A percentile compares a stretch with the other conserved stretches of the same genome.
These are phyloP conservation scores for Pardosa pseudoannulata DNA, from an alignment of 2,888 invertebrate genomes.

Conservation along the genomic window DNA sequence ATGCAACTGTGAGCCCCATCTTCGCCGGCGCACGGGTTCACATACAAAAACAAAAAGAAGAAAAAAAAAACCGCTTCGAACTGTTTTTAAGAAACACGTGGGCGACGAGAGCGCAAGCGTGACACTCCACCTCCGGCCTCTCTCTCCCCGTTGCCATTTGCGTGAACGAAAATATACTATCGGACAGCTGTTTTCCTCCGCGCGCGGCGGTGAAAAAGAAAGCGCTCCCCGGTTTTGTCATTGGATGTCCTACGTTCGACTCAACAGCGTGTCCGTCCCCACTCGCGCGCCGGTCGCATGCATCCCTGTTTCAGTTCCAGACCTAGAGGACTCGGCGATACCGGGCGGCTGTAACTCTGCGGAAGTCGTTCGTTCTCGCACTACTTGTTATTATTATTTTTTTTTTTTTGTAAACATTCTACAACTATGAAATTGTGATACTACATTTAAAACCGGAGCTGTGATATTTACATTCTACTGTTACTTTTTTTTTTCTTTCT, in stretches of 20 bases:
- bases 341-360: neutral
- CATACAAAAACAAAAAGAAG: slow-evolving; percentile 17
- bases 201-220: slow-evolving; percentile 27
- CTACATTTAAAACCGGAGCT: slow-evolving; percentile 22
- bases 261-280: slow-evolving; percentile 36
- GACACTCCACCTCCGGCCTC: slow-evolving; percentile 38
- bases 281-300: slow-evolving; percentile 37
- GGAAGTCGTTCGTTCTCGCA: neutral
- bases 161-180: slow-evolving; percentile 64
- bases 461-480: slow-evolving; percentile 39
- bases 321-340: neutral
- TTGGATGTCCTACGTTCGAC: slow-evolving; percentile 65
- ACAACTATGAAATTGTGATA: too few species aligned
- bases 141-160: slow-evolving; percentile 29
- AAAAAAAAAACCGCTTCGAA: slow-evolving; percentile 39
- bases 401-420: neutral
- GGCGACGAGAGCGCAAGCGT: slow-evolving; percentile 55
- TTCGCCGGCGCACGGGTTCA: too few species aligned
- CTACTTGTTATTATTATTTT: neutral
- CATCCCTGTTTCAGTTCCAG: neutral
- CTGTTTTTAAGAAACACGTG: slow-evolving; percentile 57
- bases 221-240: slow-evolving; percentile 45
- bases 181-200: slow-evolving; percentile 52
- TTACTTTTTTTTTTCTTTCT: neutral
- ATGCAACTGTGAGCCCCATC: neutral